Evolutionary conservation across 2,113 vertebrate genomes (phyloP).

Genomic region (Peromyscus polionotus): DNA sequence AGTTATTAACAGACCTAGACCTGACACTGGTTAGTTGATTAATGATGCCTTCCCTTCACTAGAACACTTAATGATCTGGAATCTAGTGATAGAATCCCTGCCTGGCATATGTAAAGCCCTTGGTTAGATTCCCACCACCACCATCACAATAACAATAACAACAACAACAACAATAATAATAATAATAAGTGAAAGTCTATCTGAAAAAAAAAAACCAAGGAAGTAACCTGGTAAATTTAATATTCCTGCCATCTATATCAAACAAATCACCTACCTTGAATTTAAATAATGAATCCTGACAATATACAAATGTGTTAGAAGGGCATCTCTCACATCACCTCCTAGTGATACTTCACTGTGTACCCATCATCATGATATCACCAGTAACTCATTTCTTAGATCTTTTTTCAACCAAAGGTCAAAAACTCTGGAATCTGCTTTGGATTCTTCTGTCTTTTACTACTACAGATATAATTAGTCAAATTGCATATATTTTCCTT

Average conservation of each 20-base stretch:
- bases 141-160: neutral
- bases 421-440: constrained; percentile 22
- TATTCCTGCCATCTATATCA: neutral
- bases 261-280: constrained; percentile 16
- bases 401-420: neutral
- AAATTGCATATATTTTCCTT: neutral
- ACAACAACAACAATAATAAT: neutral
- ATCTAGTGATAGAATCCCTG: neutral
- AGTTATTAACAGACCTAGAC: neutral
- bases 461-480: neutral
- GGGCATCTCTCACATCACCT: neutral
- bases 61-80: neutral
- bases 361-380: neutral
- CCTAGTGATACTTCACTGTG: neutral
- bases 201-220: neutral
- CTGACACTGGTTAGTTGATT: neutral
- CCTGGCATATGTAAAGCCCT: neutral
- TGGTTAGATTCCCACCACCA: neutral
- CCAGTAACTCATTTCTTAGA: neutral
- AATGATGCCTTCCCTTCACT: neutral
- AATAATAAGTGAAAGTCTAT: neutral
- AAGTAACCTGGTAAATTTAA: constrained; percentile 12
- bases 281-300: constrained; percentile 40
- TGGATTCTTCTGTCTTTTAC: constrained; percentile 39
- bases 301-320: neutral